Percentiles rank a stretch among this genome's conserved stretches.
Evolutionary conservation across 2,113 vertebrate genomes (phyloP).

Genomic region (Climacteris rufus): DNA sequence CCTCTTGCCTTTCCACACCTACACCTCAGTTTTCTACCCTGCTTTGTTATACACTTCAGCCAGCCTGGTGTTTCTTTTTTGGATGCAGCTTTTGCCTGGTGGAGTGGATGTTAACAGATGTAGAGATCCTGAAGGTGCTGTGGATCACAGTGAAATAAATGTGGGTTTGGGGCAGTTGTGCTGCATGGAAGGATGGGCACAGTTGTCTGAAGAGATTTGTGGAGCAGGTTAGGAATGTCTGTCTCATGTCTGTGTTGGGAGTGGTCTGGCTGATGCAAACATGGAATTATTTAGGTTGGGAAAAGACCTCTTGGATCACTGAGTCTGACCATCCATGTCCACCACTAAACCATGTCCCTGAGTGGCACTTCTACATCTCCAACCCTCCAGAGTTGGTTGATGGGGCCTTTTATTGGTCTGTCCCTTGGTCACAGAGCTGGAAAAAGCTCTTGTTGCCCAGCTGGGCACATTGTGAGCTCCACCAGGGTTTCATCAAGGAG

Average conservation of each 20-base stretch:
- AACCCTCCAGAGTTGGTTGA: neutral
- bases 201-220: neutral
- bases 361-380: neutral
- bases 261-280: neutral
- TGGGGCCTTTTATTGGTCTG: neutral
- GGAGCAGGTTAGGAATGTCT: neutral
- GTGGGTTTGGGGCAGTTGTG: neutral
- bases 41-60: accelerated
- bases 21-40: neutral
- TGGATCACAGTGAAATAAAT: neutral
- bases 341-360: neutral
- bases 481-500: neutral
- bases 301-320: neutral
- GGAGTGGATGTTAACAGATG: neutral
- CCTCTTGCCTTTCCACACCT: neutral
- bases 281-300: neutral
- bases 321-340: neutral
- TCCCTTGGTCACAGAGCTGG: neutral
- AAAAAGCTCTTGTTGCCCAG: accelerated
- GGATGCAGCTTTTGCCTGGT: neutral
- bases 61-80: neutral
- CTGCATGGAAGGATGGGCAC: neutral
- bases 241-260: accelerated
- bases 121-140: neutral
- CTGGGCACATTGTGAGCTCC: neutral